These are phyloP conservation scores for Lampropteryx suffumata DNA, from an alignment of 2,888 invertebrate genomes.

Conservation along the genomic window DNA sequence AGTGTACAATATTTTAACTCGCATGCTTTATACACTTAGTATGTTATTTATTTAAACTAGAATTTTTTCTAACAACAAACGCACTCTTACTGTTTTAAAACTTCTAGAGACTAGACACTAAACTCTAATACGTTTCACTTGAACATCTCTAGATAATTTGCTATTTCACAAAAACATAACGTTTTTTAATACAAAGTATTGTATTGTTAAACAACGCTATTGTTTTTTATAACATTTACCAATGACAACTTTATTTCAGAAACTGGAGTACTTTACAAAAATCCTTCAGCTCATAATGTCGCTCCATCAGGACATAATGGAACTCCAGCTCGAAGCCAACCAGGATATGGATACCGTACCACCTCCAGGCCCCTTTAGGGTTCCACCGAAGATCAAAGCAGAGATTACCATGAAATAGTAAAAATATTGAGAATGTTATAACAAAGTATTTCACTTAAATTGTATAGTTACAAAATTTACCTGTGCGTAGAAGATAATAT, in stretches of 20 bases:
- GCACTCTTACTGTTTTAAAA: too few species aligned
- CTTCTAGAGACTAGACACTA: too few species aligned
- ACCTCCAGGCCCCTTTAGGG: slow-evolving; percentile 43
- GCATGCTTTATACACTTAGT: slow-evolving; percentile 51
- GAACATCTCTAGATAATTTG: too few species aligned
- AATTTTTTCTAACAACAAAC: background rate
- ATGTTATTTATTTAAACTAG: background rate
- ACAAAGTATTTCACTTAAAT: too few species aligned
- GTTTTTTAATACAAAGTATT: too few species aligned
- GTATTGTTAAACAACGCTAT: too few species aligned
- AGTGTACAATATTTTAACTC: slow-evolving; percentile 73
- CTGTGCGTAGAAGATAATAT: too few species aligned
- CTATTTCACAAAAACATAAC: too few species aligned
- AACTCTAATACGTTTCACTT: too few species aligned
- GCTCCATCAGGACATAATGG: slow-evolving; percentile 70
- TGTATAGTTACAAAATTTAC: too few species aligned
- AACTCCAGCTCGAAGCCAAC: slow-evolving; percentile 61
- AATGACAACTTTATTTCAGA: slow-evolving; percentile 50
- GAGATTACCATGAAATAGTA: slow-evolving; percentile 72
- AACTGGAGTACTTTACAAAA: slow-evolving; percentile 74
- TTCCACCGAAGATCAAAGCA: slow-evolving; percentile 63
- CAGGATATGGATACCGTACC: slow-evolving; percentile 38
- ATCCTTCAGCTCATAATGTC: slow-evolving; percentile 74
- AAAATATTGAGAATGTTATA: too few species aligned
- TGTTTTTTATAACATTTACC: too few species aligned